Evolutionary conservation across 2,797 vertebrate species (phyloP), one percentile per base, ranked within the genome.

Genomic region (Harpagifer antarcticus): DNA sequence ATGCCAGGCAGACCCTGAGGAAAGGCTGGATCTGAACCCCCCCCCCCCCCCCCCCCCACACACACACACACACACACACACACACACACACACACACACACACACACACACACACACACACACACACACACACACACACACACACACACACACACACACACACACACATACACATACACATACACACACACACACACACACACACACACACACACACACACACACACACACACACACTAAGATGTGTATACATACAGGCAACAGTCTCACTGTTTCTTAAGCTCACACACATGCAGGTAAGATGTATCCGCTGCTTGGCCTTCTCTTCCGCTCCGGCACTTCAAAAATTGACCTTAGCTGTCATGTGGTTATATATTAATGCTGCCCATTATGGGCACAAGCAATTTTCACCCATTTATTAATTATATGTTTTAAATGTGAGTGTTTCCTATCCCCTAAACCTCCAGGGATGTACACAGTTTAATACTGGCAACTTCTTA

Each of bases 1-100:
- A 94, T 94, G 85, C 92, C 90, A 92, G 83, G 86, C 88, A 87
- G 82, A 64, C 72, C 85, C 86, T 82, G 75, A 91, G 91, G 90
- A 92, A 91, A 89, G 82, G 72, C 84, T 82, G 69, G 69, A 83
- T 78, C 76, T 81, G 64, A 78, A 70, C 68, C 68, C 27, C 27
- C 27, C 27, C 23, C 3, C 9, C 5, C 42, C 3, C 23, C 23
- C 23, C 3, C 23, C 23, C 23, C 3, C 23, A 23, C 23, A 3
- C 23, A 23, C 23, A 3, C 23, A 23, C 23, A 3, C 23, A 23
- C 23, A 23, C 23, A 23, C 23, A 23, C 3, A 3, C 23, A 23
- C 23, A 73, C 15, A 66, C 54, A 58, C 9, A 71, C 20, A 62
- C n/a, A 56, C 11, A 9, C 9, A 7, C 42, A 2, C 20, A 20